Evolutionary conservation across 2,888 invertebrate genomes (phyloP).

Genomic region (Atethmia centrago): DNA sequence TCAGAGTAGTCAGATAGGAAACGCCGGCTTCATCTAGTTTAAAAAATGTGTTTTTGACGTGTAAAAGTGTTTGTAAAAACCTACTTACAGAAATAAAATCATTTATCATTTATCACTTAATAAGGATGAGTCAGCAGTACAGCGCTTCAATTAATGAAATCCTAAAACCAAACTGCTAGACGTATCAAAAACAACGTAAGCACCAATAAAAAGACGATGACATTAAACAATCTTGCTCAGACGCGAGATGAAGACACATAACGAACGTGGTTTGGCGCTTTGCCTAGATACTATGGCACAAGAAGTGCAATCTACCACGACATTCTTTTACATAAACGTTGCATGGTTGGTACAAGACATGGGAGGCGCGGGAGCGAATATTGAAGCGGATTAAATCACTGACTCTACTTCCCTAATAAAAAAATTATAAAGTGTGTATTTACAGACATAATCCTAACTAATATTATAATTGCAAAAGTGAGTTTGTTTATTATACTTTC

Average conservation of each 20-base stretch:
- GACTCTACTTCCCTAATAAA: not conserved
- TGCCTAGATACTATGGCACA: constrained; percentile 73
- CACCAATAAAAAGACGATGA: constrained; percentile 51
- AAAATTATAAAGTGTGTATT: too few relatives aligned
- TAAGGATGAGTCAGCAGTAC: too few relatives aligned
- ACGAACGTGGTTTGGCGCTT: constrained; percentile 62
- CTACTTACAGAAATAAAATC: too few relatives aligned
- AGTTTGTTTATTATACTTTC: too few relatives aligned
- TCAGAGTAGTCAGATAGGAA: too few relatives aligned
- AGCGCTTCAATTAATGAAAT: constrained; percentile 11
- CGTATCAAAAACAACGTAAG: constrained; percentile 25
- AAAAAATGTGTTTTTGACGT: too few relatives aligned
- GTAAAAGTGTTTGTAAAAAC: too few relatives aligned
- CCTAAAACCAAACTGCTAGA: not conserved
- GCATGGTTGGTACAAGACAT: constrained; percentile 32
- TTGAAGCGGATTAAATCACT: not conserved
- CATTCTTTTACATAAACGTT: constrained; percentile 81
- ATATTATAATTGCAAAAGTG: too few relatives aligned
- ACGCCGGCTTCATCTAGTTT: too few relatives aligned
- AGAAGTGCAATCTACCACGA: constrained; percentile 75
- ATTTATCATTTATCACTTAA: too few relatives aligned
- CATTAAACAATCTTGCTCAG: constrained; percentile 58
- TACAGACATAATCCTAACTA: too few relatives aligned
- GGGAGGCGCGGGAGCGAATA: constrained; percentile 18
- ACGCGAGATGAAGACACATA: constrained; percentile 57